Percentiles rank a stretch among this genome's conserved stretches.
Evolutionary conservation across 2,113 vertebrate species (phyloP).

Genomic region (Toxotes jaculatrix): DNA sequence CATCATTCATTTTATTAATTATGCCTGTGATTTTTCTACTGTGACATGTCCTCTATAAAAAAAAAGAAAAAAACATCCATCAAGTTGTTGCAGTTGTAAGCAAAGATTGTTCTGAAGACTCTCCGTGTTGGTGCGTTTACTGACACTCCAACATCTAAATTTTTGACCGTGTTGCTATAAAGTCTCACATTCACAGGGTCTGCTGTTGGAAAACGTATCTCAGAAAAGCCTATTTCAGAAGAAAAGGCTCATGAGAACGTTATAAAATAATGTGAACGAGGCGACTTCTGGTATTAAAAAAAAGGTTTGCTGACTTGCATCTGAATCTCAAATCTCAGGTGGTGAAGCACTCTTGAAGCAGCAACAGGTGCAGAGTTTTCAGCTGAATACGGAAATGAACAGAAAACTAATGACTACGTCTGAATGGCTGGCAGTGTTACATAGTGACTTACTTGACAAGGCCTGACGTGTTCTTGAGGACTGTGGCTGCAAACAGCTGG

Average conservation of each 20-base stretch:
- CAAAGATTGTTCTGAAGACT: too few relatives aligned
- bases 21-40: background rate
- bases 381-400: too few relatives aligned
- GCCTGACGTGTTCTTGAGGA: conserved; percentile 93
- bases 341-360: background rate
- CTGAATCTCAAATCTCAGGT: background rate
- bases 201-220: background rate
- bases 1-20: background rate
- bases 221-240: background rate
- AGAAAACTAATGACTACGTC: too few relatives aligned
- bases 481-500: conserved; percentile 91
- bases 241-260: background rate
- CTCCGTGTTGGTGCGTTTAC: too few relatives aligned
- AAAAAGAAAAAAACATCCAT: background rate
- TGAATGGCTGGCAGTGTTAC: background rate
- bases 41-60: background rate
- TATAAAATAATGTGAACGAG: background rate
- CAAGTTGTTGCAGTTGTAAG: background rate
- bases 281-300: background rate
- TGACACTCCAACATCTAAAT: too few relatives aligned
- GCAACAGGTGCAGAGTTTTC: too few relatives aligned
- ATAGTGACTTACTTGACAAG: conserved; percentile 85
- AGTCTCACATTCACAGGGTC: too few relatives aligned
- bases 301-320: background rate
- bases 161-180: background rate